Conservation (phyloP, 2,113 vertebrate species). For the Azemiops feae region DNA sequence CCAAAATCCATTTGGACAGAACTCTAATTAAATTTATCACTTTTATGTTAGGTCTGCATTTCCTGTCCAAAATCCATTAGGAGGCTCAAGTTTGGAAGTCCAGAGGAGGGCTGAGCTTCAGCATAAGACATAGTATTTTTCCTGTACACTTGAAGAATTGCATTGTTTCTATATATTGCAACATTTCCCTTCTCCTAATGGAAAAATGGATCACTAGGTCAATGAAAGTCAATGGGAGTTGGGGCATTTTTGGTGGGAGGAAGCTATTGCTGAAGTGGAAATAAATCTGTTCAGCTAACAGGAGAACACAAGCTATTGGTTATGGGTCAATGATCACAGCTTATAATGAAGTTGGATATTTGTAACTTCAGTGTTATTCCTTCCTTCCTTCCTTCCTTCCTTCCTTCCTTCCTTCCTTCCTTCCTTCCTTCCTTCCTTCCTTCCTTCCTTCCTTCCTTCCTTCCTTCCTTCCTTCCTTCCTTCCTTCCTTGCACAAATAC, state of each 20-base stretch:
- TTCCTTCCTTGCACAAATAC: slow-evolving; percentile 33
- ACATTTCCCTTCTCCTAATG: slow-evolving; percentile 37
- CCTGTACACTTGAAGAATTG: slow-evolving; percentile 57
- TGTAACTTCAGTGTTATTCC: slow-evolving; percentile 8
- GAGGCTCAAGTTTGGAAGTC: background rate
- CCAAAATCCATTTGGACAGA: background rate
- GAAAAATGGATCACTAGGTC: background rate
- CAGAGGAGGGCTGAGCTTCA: slow-evolving; percentile 1
- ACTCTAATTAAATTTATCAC: background rate
- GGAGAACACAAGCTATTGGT: background rate
- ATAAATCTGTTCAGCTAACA: background rate
- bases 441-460: background rate
- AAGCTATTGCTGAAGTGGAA: background rate
- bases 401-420: background rate
- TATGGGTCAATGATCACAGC: background rate
- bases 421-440: background rate
- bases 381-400: background rate
- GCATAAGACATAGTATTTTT: slow-evolving; percentile 54
- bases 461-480: background rate
- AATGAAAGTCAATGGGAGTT: background rate
- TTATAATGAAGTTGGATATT: background rate
- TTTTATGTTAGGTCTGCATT: background rate
- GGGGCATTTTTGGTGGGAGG: background rate
- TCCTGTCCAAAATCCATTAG: background rate
- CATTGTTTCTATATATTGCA: slow-evolving; percentile 65